Percentiles rank a stretch among this genome's conserved stretches.
Evolutionary conservation across 2,797 vertebrate genomes (phyloP).

Genomic region (Euphonia xanthogaster): DNA sequence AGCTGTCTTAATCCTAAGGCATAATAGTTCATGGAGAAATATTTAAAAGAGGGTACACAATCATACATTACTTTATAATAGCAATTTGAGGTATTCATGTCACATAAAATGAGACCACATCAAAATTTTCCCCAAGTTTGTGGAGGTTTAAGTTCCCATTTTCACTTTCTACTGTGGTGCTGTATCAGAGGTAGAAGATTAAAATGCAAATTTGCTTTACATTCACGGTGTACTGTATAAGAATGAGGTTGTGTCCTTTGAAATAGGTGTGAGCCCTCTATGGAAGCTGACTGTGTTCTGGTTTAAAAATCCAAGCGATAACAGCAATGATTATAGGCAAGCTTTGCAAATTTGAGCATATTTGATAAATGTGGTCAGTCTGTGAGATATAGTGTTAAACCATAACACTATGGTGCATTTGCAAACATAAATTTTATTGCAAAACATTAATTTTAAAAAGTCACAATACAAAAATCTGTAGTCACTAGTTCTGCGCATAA

Average conservation of each 20-base stretch:
- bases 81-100: neutral
- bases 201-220: neutral
- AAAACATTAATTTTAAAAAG: neutral
- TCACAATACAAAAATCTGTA: neutral
- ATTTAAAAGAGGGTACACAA: neutral
- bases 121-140: neutral
- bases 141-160: neutral
- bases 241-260: neutral
- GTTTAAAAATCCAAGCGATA: neutral
- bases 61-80: neutral
- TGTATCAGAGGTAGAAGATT: neutral
- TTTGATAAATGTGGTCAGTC: neutral
- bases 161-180: neutral
- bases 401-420: neutral
- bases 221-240: neutral
- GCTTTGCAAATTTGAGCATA: neutral
- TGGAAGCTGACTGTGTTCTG: neutral
- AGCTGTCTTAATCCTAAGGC: neutral
- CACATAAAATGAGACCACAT: neutral
- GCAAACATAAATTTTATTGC: neutral
- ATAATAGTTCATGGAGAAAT: neutral
- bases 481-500: neutral
- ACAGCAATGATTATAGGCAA: neutral
- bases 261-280: neutral
- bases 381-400: neutral